Conservation (phyloP, 2,113 vertebrate species). For the Malaclemys terrapin region DNA sequence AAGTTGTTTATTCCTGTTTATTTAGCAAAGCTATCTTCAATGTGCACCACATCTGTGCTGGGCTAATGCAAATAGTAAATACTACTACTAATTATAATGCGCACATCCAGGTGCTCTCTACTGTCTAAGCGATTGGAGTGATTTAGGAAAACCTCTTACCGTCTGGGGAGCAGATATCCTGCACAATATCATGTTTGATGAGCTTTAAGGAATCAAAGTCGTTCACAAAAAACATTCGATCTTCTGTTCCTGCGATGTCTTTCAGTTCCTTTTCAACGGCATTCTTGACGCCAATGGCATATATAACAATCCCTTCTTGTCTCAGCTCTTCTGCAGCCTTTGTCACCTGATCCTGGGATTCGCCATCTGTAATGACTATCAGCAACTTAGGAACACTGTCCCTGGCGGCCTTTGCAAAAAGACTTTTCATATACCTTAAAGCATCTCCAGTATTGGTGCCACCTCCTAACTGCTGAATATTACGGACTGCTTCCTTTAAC, state of each 20-base stretch:
- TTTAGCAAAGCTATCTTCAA: not conserved
- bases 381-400: slow-evolving; percentile 77
- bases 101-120: not conserved
- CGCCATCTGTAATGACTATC: slow-evolving; percentile 86
- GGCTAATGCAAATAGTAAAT: not conserved
- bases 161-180: slow-evolving; percentile 83
- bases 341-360: slow-evolving; percentile 80
- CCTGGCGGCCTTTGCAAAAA: slow-evolving; percentile 70
- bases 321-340: slow-evolving; percentile 76
- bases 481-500: slow-evolving; percentile 77
- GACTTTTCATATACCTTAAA: slow-evolving; percentile 75
- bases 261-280: slow-evolving; percentile 73
- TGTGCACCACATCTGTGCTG: not conserved
- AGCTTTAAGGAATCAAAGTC: slow-evolving; percentile 84
- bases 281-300: slow-evolving; percentile 83
- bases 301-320: slow-evolving; percentile 74
- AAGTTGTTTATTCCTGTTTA: not conserved
- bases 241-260: slow-evolving; percentile 77
- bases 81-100: not conserved
- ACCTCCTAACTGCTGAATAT: slow-evolving; percentile 75
- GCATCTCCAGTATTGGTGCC: slow-evolving; percentile 82
- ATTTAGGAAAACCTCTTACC: slow-evolving; percentile 75
- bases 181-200: slow-evolving; percentile 83
- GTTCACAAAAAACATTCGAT: slow-evolving; percentile 81
- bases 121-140: not conserved